phyloP scores from a whole-genome alignment of 1,140 invertebrate species.

The Drosophila takahashii region DNA sequence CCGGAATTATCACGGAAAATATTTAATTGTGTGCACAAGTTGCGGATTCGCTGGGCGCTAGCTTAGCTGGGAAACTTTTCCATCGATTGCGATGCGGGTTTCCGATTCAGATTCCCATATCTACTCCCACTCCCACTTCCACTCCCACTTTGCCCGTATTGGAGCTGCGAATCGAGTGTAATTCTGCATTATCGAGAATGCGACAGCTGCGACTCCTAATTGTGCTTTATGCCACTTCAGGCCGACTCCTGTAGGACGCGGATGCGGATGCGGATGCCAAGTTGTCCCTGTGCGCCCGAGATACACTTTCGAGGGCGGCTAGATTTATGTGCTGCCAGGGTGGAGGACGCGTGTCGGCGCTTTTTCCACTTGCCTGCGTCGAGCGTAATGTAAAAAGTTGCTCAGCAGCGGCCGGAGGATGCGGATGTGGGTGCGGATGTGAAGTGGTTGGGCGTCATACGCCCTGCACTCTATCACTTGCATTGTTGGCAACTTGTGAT shows the following conservation, averaged over 20 bases:
- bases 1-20: conserved; percentile 57
- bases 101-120: neutral
- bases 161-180: neutral
- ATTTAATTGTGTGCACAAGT: conserved; percentile 59
- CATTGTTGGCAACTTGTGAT: conserved; percentile 64
- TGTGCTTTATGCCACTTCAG: conserved; percentile 40
- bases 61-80: conserved; percentile 20
- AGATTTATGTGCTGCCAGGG: conserved; percentile 9
- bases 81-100: conserved; percentile 14
- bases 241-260: neutral
- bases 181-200: conserved; percentile 41
- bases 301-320: conserved; percentile 7
- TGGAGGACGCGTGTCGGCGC: conserved; percentile 27
- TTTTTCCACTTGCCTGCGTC: conserved; percentile 56
- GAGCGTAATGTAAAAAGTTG: conserved; percentile 69
- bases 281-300: conserved; percentile 1
- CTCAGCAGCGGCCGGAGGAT: neutral
- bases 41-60: conserved; percentile 7
- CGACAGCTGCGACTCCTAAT: conserved; percentile 44
- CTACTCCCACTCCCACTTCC: neutral
- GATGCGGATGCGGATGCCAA: neutral
- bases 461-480: conserved; percentile 31
- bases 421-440: neutral
- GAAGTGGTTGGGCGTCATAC: neutral
- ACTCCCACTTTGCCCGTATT: neutral